Evolutionary conservation across 2,888 invertebrate genomes (phyloP).

Genomic region (Colletes collaris): DNA sequence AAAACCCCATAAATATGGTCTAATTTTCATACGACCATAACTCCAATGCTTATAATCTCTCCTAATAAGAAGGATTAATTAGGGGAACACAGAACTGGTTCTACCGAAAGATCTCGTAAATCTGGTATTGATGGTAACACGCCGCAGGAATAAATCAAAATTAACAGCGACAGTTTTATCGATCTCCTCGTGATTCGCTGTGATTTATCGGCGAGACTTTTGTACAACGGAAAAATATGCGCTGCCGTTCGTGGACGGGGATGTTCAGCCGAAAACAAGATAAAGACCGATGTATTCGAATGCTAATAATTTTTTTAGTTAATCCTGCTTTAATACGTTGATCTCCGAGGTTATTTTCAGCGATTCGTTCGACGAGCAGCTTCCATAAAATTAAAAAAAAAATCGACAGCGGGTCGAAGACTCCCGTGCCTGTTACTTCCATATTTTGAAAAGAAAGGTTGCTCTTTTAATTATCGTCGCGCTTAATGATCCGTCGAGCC

Average conservation of each 20-base stretch:
- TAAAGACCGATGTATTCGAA: background rate
- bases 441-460: background rate
- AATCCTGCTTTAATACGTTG: too few relatives aligned
- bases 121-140: conserved; percentile 50
- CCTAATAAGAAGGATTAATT: conserved; percentile 34
- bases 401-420: too few relatives aligned
- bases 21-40: too few relatives aligned
- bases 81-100: conserved; percentile 51
- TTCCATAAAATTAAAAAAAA: too few relatives aligned
- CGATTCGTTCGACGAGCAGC: too few relatives aligned
- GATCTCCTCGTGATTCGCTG: conserved; percentile 37
- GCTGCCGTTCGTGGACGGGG: background rate
- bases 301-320: background rate
- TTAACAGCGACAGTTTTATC: conserved; percentile 37
- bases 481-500: conserved; percentile 38
- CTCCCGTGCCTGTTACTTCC: background rate
- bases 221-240: conserved; percentile 34
- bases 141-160: conserved; percentile 34
- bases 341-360: background rate
- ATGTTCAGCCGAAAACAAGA: too few relatives aligned
- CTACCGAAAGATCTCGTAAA: conserved; percentile 46
- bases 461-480: conserved; percentile 45
- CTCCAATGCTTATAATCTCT: too few relatives aligned
- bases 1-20: too few relatives aligned
- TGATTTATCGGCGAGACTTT: conserved; percentile 51